phyloP scores from a whole-genome alignment of 2,888 invertebrate species.

The Harmothoe impar region DNA sequence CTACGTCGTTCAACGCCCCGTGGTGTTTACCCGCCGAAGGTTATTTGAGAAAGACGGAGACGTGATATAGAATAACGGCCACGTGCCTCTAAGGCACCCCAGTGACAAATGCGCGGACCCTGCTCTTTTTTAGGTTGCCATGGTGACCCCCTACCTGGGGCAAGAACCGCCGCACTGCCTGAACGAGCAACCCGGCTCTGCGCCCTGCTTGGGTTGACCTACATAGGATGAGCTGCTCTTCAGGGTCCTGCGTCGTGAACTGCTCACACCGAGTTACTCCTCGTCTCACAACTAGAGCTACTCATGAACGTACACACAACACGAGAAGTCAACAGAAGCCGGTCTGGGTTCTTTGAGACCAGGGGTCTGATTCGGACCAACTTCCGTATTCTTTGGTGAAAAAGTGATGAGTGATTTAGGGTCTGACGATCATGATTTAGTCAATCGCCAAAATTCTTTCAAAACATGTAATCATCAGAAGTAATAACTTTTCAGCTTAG shows the following conservation, averaged over 20 bases:
- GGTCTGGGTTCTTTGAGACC: too few relatives aligned
- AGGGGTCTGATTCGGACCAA: too few relatives aligned
- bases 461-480: too few relatives aligned
- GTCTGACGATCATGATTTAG: too few relatives aligned
- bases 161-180: background rate
- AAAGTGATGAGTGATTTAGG: too few relatives aligned
- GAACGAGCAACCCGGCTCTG: background rate
- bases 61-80: conserved; percentile 26
- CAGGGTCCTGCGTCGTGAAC: background rate
- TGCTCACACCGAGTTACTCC: background rate
- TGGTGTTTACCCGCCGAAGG: background rate
- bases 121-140: background rate
- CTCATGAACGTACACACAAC: too few relatives aligned
- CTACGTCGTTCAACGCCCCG: background rate
- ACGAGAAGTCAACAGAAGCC: too few relatives aligned
- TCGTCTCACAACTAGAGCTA: background rate
- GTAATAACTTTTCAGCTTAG: too few relatives aligned
- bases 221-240: background rate
- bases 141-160: conserved; percentile 25
- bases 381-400: too few relatives aligned
- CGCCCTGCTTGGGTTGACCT: background rate
- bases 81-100: background rate
- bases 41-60: background rate
- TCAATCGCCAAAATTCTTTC: too few relatives aligned
- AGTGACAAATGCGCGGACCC: background rate